Evolutionary conservation across 2,888 invertebrate species (phyloP).

Genomic region (Maniola hyperantus): DNA sequence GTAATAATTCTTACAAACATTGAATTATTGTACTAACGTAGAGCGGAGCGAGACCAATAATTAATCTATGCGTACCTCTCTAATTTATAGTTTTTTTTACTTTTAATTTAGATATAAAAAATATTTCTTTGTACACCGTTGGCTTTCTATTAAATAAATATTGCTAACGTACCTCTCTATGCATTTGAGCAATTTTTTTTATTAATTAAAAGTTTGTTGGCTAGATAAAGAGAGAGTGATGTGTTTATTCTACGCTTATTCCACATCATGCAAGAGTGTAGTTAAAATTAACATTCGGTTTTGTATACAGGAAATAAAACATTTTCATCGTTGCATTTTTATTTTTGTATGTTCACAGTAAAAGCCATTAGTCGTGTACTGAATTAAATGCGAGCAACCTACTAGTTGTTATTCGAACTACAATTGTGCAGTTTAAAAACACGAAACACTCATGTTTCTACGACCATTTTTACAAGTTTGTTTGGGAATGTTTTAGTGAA

Average conservation of each 20-base stretch:
- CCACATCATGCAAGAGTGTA: not conserved
- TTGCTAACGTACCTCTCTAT: no score
- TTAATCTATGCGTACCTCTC: no score
- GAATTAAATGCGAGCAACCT: constrained; percentile 26
- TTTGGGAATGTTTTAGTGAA: constrained; percentile 27
- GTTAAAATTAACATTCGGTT: not conserved
- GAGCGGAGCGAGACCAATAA: no score
- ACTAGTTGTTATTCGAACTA: constrained; percentile 27
- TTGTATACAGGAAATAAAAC: constrained; percentile 4
- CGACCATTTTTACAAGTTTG: constrained; percentile 29
- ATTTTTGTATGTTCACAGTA: constrained; percentile 29
- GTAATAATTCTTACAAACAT: no score
- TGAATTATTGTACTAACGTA: no score
- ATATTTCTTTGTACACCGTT: no score
- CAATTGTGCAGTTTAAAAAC: constrained; percentile 33
- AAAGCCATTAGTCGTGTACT: constrained; percentile 31
- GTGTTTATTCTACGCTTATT: not conserved
- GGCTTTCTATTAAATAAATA: no score
- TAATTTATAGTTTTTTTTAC: no score
- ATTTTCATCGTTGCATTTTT: constrained; percentile 21
- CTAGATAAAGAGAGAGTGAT: no score
- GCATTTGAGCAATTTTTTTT: no score
- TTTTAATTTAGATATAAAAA: no score
- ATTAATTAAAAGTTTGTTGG: no score
- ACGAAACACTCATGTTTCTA: constrained; percentile 28